Evolutionary conservation across 2,797 vertebrate genomes (phyloP).

Genomic region (Holocentrus rufus): DNA sequence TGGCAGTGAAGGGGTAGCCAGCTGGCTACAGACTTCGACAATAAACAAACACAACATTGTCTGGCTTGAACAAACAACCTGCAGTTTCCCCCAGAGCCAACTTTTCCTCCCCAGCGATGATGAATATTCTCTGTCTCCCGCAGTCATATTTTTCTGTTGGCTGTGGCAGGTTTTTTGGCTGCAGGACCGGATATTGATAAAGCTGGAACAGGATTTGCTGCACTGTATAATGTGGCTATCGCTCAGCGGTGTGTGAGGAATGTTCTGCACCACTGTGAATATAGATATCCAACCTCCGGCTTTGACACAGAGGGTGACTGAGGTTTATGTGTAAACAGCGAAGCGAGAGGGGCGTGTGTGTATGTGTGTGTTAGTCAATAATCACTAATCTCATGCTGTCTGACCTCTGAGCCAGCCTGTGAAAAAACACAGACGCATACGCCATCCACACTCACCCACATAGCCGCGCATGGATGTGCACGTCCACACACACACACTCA

Average conservation of each 20-base stretch:
- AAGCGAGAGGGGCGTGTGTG: slow-evolving; percentile 6
- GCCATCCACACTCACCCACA: slow-evolving; percentile 13
- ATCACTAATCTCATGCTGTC: slow-evolving; percentile 29
- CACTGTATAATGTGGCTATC: slow-evolving; percentile 69
- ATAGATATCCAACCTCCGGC: slow-evolving; percentile 69
- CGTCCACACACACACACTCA: slow-evolving; percentile 10
- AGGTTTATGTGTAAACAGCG: slow-evolving; percentile 50
- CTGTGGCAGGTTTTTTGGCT: slow-evolving; percentile 58
- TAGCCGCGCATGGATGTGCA: not conserved
- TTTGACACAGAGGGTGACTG: slow-evolving; percentile 48
- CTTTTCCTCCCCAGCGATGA: slow-evolving; percentile 65
- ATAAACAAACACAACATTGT: slow-evolving; percentile 77
- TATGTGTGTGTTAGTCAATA: slow-evolving; percentile 21
- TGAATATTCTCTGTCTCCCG: slow-evolving; percentile 67
- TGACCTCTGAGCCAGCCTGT: slow-evolving; percentile 35
- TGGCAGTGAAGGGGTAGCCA: slow-evolving; percentile 66
- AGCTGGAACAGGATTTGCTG: slow-evolving; percentile 70
- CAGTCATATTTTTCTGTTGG: slow-evolving; percentile 64
- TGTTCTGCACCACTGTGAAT: slow-evolving; percentile 54
- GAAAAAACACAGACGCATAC: slow-evolving; percentile 9
- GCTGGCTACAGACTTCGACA: slow-evolving; percentile 72
- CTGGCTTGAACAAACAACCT: slow-evolving; percentile 71
- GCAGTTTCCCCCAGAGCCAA: slow-evolving; percentile 65
- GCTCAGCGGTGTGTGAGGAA: slow-evolving; percentile 64
- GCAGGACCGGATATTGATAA: slow-evolving; percentile 72